These are phyloP conservation scores for Equus przewalskii DNA, from an alignment of 2,113 vertebrate genomes.

Conservation along the genomic window DNA sequence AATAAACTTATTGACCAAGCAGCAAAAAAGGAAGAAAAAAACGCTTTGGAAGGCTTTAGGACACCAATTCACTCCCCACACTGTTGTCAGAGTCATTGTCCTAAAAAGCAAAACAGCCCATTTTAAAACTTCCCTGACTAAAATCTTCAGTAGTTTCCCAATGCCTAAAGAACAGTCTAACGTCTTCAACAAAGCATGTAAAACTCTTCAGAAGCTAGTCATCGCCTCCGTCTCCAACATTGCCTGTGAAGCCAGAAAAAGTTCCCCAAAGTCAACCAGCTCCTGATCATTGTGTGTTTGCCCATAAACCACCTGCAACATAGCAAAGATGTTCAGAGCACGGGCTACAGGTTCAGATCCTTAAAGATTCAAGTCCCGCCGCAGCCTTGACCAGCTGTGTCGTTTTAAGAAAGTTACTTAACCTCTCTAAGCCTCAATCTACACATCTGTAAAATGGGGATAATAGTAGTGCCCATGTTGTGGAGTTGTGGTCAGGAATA, in stretches of 20 bases:
- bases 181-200: neutral
- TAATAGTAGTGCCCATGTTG: neutral
- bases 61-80: neutral
- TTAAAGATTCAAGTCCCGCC: neutral
- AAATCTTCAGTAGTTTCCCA: neutral
- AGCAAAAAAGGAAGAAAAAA: neutral
- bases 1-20: neutral
- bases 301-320: neutral
- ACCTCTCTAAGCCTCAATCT: neutral
- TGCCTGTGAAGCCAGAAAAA: neutral
- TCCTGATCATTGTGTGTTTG: neutral
- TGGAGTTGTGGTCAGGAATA: neutral
- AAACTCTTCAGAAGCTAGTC: neutral
- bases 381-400: neutral
- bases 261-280: neutral
- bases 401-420: slow-evolving; percentile 22
- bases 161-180: neutral
- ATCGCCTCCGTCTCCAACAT: neutral
- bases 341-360: neutral
- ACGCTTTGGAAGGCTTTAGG: neutral
- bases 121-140: neutral
- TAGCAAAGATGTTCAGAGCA: neutral
- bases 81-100: neutral
- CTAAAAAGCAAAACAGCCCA: neutral
- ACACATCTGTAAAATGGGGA: neutral